Evolutionary conservation across 2,888 invertebrate species (phyloP), one percentile per base, ranked within the genome.

Genomic region (Polymixis flavicincta): DNA sequence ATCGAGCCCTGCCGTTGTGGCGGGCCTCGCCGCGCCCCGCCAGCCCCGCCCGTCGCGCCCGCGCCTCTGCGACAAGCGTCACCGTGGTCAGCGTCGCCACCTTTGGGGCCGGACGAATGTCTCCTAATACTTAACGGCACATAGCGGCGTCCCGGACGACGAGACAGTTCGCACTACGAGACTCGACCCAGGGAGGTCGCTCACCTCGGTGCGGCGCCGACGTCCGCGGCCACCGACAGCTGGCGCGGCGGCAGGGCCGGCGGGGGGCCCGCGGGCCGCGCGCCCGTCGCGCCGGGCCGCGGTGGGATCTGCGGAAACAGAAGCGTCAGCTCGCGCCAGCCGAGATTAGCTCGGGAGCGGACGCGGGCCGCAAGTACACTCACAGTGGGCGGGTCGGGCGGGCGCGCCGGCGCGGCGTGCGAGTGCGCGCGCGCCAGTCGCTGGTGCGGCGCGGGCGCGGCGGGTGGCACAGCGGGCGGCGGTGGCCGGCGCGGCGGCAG

Each of bases 211-310:
- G 79, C 90, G 83, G 88, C 88, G 83, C 91, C 93, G 84, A 96
- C 92, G 82, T 96, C 95, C 0, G 96, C 95, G 70, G 96, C 94
- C 75, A 93, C 96, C 72, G 97, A 96, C 83, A 94, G 94, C 83
- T 97, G 97, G 37, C 97, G 94, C 79, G 97, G 97, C 25, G 97
- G 97, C 71, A 97, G 96, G 67, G 96, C 96, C 80, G 97, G 97
- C 65, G 96, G 95, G 6, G 94, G 89, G 11, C 93, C 93, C 3
- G 87, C 50, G 11, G 92, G 86, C 52, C 92, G 88, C 52, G 79
- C 81, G 63, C 76, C 81, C 25, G 80, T 50, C 28, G 85, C 84
- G 13, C 90, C 88, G 59, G 85, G 89, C 0, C 95, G 93, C 13
- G 95, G 96, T 2, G 96, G 96, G 1, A 96, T 90, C 96, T 96